Conservation (phyloP, 2,888 invertebrate genomes). For the Palloptera scutellata region DNA sequence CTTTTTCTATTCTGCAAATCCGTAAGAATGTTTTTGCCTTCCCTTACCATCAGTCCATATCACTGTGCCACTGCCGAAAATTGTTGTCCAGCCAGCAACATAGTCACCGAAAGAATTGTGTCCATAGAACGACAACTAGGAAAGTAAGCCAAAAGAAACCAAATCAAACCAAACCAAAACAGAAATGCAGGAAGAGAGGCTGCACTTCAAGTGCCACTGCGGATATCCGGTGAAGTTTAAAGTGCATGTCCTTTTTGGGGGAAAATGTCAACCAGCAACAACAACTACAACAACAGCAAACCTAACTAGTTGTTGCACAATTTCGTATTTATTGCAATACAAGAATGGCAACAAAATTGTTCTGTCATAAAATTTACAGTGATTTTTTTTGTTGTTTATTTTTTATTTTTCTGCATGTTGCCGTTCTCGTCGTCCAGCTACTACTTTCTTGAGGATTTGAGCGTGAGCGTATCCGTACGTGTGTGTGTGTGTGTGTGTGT, state of each 20-base stretch:
- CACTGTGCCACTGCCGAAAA: background rate
- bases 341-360: slow-evolving; percentile 29
- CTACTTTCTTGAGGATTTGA: background rate
- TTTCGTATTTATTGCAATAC: slow-evolving; percentile 26
- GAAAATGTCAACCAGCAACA: slow-evolving; percentile 24
- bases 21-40: background rate
- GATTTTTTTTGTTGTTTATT: slow-evolving; percentile 12
- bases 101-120: slow-evolving; percentile 8
- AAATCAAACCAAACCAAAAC: slow-evolving; percentile 14
- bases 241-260: slow-evolving; percentile 43
- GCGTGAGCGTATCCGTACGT: background rate
- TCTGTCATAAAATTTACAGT: slow-evolving; percentile 29
- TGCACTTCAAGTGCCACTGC: slow-evolving; percentile 49
- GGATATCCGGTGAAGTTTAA: slow-evolving; percentile 53
- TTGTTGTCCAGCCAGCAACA: background rate
- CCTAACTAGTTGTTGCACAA: background rate
- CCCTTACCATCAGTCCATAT: background rate
- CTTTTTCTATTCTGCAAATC: background rate
- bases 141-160: too few species aligned
- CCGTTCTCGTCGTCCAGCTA: background rate
- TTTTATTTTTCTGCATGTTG: background rate
- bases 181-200: slow-evolving; percentile 41
- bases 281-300: slow-evolving; percentile 21
- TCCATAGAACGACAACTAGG: too few species aligned
- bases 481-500: background rate